phyloP scores from a whole-genome alignment of 2,113 vertebrate genomes.

The Sceloporus undulatus region DNA sequence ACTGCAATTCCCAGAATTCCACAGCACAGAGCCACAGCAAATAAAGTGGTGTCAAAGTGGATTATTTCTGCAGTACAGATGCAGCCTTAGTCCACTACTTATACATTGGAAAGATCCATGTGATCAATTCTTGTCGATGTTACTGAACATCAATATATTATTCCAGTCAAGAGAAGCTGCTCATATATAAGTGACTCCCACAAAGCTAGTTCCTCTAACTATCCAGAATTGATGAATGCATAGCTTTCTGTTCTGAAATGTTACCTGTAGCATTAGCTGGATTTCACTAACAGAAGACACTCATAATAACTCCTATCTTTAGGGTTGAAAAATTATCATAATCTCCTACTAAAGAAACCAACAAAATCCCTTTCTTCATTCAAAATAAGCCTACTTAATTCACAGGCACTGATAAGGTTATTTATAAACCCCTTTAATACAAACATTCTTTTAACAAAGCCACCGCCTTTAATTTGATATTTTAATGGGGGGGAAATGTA shows the following conservation, averaged over 20 bases:
- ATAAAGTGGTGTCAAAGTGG: too few species aligned
- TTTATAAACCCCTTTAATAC: conserved; percentile 13
- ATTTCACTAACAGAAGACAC: not conserved
- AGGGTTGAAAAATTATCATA: conserved; percentile 27
- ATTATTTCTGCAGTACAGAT: too few species aligned
- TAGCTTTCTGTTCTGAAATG: not conserved
- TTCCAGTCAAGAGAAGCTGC: not conserved
- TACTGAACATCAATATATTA: not conserved
- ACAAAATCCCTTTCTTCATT: conserved; percentile 22
- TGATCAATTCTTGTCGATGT: not conserved
- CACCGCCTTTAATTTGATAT: conserved; percentile 1
- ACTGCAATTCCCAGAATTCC: too few species aligned
- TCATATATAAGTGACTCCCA: not conserved
- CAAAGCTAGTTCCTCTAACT: not conserved
- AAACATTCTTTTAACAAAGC: conserved; percentile 29
- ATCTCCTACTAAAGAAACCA: conserved; percentile 4
- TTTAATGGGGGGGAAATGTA: conserved; percentile 12
- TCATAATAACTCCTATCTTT: conserved; percentile 7
- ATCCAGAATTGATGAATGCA: not conserved
- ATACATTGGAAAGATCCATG: not conserved
- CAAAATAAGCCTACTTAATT: conserved; percentile 8
- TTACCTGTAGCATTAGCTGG: conserved; percentile 11
- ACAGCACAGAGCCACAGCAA: too few species aligned
- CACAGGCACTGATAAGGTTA: not conserved
- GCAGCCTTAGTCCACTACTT: too few species aligned